Evolutionary conservation across 1,140 invertebrate species (phyloP).

Genomic region (Cyrtorhinus lividipennis): DNA sequence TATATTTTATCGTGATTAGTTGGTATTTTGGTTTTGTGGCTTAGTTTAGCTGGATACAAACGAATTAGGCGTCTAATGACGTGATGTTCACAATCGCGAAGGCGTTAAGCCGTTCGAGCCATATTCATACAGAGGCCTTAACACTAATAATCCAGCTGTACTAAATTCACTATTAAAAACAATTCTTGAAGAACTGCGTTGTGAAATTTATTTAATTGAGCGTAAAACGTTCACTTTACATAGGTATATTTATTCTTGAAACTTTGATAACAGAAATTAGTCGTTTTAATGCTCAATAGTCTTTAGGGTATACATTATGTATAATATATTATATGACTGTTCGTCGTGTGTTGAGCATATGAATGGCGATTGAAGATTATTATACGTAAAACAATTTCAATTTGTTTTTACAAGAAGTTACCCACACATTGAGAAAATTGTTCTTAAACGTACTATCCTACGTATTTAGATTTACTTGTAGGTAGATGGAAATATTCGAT

Average conservation of each 20-base stretch:
- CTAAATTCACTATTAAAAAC: background rate
- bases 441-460: background rate
- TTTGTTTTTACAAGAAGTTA: no score
- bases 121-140: background rate
- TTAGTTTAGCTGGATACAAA: no score
- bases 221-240: no score
- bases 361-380: no score
- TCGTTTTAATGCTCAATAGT: constrained; percentile 19
- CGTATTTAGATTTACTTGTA: background rate
- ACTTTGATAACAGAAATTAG: background rate
- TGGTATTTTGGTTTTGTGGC: no score
- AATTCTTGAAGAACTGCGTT: background rate
- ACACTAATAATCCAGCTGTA: constrained; percentile 1
- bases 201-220: background rate
- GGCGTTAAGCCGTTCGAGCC: no score
- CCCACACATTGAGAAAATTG: no score
- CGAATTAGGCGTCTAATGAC: no score
- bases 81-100: no score
- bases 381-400: no score
- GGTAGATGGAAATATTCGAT: no score
- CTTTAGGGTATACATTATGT: constrained; percentile 6
- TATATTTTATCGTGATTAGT: no score
- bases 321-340: background rate
- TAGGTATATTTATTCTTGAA: background rate
- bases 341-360: background rate